Conservation (phyloP, 1,140 invertebrate genomes). For the Orius insidiosus region DNA sequence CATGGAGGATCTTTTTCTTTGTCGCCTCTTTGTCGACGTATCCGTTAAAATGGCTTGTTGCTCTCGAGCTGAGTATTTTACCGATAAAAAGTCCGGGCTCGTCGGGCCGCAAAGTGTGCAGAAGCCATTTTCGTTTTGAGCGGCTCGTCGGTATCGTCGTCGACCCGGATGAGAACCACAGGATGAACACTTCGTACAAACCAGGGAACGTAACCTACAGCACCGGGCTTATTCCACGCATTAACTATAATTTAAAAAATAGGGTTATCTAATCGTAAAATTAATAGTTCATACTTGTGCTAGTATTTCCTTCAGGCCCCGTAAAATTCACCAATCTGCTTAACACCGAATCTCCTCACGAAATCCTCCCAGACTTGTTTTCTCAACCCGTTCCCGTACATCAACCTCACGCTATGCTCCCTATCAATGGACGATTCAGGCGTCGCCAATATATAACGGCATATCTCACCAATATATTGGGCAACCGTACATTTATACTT, state of each 20-base stretch:
- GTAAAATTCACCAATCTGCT: slow-evolving; percentile 77
- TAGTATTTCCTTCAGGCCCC: slow-evolving; percentile 92
- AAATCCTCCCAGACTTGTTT: slow-evolving; percentile 83
- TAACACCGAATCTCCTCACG: slow-evolving; percentile 65
- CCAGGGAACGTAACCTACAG: slow-evolving; percentile 51
- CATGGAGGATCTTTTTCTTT: slow-evolving; percentile 72
- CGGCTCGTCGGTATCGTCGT: slow-evolving; percentile 24
- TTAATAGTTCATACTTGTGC: slow-evolving; percentile 64
- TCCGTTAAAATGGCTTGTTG: slow-evolving; percentile 50
- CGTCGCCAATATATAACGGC: slow-evolving; percentile 75
- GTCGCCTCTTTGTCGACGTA: slow-evolving; percentile 82
- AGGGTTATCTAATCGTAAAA: neutral
- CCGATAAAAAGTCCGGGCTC: slow-evolving; percentile 54
- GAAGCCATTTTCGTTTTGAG: slow-evolving; percentile 35
- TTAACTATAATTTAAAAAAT: slow-evolving; percentile 3
- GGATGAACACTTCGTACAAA: slow-evolving; percentile 33
- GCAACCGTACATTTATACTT: slow-evolving; percentile 79
- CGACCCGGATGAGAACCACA: slow-evolving; percentile 34
- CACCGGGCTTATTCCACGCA: slow-evolving; percentile 33
- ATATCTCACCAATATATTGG: slow-evolving; percentile 98
- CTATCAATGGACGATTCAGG: slow-evolving; percentile 47
- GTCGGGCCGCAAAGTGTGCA: slow-evolving; percentile 41
- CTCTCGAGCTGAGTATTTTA: slow-evolving; percentile 58
- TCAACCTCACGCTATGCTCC: slow-evolving; percentile 58
- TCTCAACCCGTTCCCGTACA: slow-evolving; percentile 86